Evolutionary conservation across 53 echinoderm and acorn worm genomes (phyloP).

Genomic region (Echinometra lucunter): DNA sequence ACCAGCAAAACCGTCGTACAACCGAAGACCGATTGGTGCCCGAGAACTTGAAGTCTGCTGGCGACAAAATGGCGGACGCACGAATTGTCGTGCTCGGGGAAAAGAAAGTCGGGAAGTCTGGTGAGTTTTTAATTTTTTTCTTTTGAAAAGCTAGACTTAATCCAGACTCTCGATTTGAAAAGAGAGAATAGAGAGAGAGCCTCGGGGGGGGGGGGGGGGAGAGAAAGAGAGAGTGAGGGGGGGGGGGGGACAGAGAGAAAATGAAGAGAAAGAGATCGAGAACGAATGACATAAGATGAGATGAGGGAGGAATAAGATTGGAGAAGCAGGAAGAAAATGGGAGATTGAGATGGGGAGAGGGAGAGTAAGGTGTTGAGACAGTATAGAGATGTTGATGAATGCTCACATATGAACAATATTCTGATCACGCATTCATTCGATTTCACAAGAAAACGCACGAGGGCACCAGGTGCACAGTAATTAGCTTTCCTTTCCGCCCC

Average conservation of each 20-base stretch:
- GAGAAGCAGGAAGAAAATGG: background rate
- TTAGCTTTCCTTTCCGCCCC: background rate
- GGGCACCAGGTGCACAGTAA: no score
- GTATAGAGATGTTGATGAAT: background rate
- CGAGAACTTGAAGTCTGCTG: slow-evolving; percentile 59
- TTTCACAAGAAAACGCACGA: background rate
- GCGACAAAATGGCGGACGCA: slow-evolving; percentile 72
- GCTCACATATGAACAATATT: background rate
- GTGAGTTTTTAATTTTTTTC: slow-evolving; percentile 42
- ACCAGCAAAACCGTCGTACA: slow-evolving; percentile 63
- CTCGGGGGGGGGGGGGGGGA: no score
- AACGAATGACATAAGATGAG: background rate
- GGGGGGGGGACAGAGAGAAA: no score
- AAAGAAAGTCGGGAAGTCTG: slow-evolving; percentile 76
- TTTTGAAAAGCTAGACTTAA: background rate
- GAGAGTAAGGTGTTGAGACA: background rate
- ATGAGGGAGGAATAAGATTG: background rate
- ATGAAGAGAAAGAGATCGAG: background rate
- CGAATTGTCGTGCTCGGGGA: slow-evolving; percentile 72
- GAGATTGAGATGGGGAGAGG: background rate
- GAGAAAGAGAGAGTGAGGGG: background rate
- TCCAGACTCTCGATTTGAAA: no score
- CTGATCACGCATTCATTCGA: background rate
- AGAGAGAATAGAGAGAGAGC: no score
- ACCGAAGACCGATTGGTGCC: slow-evolving; percentile 62